phyloP scores from a whole-genome alignment of 2,888 invertebrate genomes.

The Schizotus pectinicornis region DNA sequence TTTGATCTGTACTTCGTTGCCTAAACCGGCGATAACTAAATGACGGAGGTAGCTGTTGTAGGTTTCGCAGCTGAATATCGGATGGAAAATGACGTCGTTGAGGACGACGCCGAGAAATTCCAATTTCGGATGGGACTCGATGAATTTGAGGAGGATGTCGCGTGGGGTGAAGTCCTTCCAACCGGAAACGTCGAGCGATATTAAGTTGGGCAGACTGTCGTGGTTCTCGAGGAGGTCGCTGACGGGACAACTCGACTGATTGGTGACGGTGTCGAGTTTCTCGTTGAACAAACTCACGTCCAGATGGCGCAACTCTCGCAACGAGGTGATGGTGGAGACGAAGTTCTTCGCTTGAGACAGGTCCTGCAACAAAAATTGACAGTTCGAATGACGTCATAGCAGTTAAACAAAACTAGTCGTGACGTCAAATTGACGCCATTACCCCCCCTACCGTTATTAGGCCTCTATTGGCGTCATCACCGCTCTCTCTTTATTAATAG shows the following conservation, averaged over 20 bases:
- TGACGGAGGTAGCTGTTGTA: slow-evolving; percentile 39
- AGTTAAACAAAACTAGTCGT: no score
- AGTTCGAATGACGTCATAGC: not conserved
- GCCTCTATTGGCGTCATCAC: no score
- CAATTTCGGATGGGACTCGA: slow-evolving; percentile 48
- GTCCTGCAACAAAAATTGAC: slow-evolving; percentile 44
- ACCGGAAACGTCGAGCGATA: slow-evolving; percentile 70
- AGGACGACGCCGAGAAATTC: slow-evolving; percentile 53
- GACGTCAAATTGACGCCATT: no score
- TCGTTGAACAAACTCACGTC: slow-evolving; percentile 53
- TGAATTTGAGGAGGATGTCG: slow-evolving; percentile 41
- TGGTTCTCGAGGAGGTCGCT: slow-evolving; percentile 55
- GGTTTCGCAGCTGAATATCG: slow-evolving; percentile 42
- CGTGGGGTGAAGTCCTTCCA: slow-evolving; percentile 47
- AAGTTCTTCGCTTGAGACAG: slow-evolving; percentile 39
- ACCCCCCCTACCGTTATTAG: no score
- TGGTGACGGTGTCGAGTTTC: slow-evolving; percentile 47
- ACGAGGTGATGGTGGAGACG: slow-evolving; percentile 41
- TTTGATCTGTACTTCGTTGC: slow-evolving; percentile 52
- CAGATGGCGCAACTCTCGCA: slow-evolving; percentile 48
- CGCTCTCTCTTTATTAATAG: no score
- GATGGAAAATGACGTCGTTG: slow-evolving; percentile 48
- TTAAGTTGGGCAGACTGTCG: slow-evolving; percentile 62
- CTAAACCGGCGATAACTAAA: slow-evolving; percentile 48
- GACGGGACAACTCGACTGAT: slow-evolving; percentile 50